Percentiles rank a stretch among this genome's conserved stretches.
These are phyloP conservation scores for Dicentrarchus labrax DNA, from an alignment of 2,113 vertebrate species.

Conservation along the genomic window DNA sequence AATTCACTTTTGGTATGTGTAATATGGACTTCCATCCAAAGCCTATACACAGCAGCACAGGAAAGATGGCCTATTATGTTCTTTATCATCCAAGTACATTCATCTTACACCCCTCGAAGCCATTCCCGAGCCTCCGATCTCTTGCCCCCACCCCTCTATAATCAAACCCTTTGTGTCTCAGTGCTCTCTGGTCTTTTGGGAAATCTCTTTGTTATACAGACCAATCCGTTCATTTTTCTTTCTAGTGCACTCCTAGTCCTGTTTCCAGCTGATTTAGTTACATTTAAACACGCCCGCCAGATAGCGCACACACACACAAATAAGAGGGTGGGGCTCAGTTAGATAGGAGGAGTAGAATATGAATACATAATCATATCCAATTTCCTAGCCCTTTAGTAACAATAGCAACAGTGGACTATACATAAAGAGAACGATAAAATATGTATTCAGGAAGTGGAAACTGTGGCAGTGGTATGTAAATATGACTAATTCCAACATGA, in stretches of 20 bases:
- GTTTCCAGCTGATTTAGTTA: neutral
- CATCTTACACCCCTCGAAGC: neutral
- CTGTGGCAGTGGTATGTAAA: conserved; percentile 3
- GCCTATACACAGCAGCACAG: neutral
- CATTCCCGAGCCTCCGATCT: neutral
- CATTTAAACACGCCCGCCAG: conserved; percentile 1
- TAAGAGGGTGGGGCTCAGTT: neutral
- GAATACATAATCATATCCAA: conserved; percentile 38
- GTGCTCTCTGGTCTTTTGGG: conserved; percentile 3
- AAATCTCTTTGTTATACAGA: conserved; percentile 20
- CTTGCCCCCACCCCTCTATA: neutral
- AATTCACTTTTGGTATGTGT: neutral
- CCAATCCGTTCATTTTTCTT: neutral
- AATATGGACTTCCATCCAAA: neutral
- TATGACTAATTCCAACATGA: conserved; percentile 28
- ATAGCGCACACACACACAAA: neutral
- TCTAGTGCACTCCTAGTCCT: neutral
- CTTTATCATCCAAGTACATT: neutral
- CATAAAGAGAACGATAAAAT: neutral
- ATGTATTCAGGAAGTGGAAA: conserved; percentile 7
- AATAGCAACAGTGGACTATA: neutral
- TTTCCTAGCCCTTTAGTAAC: neutral
- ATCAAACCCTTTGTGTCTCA: conserved; percentile 21
- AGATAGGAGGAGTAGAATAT: neutral
- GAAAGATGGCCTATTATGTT: neutral